Evolutionary conservation across 2,888 invertebrate species (phyloP).

Genomic region (Chalcis sispes): DNA sequence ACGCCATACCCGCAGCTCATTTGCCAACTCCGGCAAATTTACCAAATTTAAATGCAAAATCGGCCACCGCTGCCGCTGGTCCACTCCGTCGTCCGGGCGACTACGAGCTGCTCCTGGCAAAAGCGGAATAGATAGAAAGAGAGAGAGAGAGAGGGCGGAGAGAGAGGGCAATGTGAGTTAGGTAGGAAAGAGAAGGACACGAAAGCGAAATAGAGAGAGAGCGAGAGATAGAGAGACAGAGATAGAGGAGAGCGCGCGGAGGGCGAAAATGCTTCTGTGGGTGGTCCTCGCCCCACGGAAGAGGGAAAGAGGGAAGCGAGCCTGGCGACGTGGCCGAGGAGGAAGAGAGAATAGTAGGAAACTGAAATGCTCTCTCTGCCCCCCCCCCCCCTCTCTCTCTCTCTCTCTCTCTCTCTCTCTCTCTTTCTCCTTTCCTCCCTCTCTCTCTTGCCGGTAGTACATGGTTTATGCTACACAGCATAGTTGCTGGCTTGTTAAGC

Average conservation of each 20-base stretch:
- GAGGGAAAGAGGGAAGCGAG: constrained; percentile 49
- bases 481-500: constrained; percentile 54
- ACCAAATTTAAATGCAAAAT: constrained; percentile 75
- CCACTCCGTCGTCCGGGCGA: constrained; percentile 60
- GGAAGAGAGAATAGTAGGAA: constrained; percentile 68
- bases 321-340: constrained; percentile 49
- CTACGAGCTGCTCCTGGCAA: constrained; percentile 53
- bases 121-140: constrained; percentile 49
- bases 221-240: constrained; percentile 36
- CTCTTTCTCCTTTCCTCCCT: constrained; percentile 38
- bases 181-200: constrained; percentile 55
- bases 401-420: constrained; percentile 62
- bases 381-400: constrained; percentile 26
- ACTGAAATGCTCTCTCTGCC: constrained; percentile 69
- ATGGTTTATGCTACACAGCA: constrained; percentile 53
- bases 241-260: constrained; percentile 53
- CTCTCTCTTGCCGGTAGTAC: constrained; percentile 47
- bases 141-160: constrained; percentile 37
- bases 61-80: constrained; percentile 63
- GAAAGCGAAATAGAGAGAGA: constrained; percentile 49
- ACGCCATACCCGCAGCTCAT: constrained; percentile 73
- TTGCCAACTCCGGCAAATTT: constrained; percentile 75
- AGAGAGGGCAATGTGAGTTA: constrained; percentile 47
- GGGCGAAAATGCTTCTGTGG: constrained; percentile 60
- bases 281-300: constrained; percentile 36